phyloP scores from a whole-genome alignment of 1,140 invertebrate species.

The Drosophila pseudoananassae region DNA sequence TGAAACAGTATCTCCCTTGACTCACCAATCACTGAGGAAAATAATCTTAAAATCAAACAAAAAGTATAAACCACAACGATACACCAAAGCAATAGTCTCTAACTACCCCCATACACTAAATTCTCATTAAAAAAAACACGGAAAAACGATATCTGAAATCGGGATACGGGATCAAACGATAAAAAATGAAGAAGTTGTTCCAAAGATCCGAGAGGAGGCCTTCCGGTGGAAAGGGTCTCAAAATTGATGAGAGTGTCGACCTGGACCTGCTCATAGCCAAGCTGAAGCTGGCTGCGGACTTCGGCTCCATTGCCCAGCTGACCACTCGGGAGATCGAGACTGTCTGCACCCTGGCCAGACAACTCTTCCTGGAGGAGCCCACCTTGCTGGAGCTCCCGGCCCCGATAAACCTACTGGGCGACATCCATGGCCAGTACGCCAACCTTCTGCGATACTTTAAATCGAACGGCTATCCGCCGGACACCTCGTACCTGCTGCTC shows the following conservation, averaged over 20 bases:
- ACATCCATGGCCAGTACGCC: constrained; percentile 99
- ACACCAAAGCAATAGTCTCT: not conserved
- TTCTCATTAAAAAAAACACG: not conserved
- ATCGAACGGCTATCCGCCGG: constrained; percentile 99
- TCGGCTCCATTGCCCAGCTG: constrained; percentile 88
- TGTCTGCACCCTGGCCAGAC: constrained; percentile 96
- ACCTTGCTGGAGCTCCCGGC: constrained; percentile 98
- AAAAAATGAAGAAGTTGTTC: not conserved
- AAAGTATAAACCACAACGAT: not conserved
- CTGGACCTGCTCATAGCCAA: constrained; percentile 48
- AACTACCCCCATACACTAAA: too few relatives aligned
- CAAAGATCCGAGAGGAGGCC: not conserved
- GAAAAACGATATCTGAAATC: not conserved
- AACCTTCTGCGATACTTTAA: constrained; percentile 98
- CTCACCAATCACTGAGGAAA: not conserved
- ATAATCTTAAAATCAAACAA: not conserved
- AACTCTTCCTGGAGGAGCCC: constrained; percentile 98
- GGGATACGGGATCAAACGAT: not conserved
- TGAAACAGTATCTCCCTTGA: not conserved
- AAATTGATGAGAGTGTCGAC: not conserved
- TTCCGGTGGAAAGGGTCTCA: not conserved
- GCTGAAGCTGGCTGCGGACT: constrained; percentile 3
- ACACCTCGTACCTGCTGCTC: constrained; percentile 98
- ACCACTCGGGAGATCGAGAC: constrained; percentile 97
- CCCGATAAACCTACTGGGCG: constrained; percentile 98